Conservation (phyloP, 2,888 invertebrate species). For the Hydroisotoma schaefferi region DNA sequence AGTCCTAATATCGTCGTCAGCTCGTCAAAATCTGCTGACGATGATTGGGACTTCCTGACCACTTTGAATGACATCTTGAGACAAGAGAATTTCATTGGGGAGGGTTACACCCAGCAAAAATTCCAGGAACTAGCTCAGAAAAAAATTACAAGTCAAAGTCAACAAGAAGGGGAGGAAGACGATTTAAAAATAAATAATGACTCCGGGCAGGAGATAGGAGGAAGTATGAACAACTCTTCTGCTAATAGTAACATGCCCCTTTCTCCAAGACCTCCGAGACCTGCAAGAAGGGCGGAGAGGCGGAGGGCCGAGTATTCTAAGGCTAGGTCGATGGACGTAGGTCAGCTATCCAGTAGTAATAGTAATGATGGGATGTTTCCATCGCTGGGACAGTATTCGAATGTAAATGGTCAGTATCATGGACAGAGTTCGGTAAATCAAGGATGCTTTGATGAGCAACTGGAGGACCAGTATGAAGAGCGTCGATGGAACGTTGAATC, state of each 20-base stretch:
- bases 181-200: too few relatives aligned
- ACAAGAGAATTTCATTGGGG: conserved; percentile 44
- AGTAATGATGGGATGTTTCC: too few relatives aligned
- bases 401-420: too few relatives aligned
- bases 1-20: conserved; percentile 17
- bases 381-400: too few relatives aligned
- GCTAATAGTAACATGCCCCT: conserved; percentile 17
- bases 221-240: not conserved
- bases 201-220: not conserved
- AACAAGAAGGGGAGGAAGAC: not conserved
- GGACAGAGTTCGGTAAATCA: too few relatives aligned
- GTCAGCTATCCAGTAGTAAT: conserved; percentile 11
- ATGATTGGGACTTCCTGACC: conserved; percentile 47
- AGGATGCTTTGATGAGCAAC: too few relatives aligned
- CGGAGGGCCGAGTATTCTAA: conserved; percentile 41
- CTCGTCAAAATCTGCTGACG: not conserved
- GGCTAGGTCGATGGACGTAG: conserved; percentile 42
- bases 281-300: conserved; percentile 29
- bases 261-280: conserved; percentile 44
- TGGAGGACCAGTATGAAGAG: too few relatives aligned
- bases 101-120: conserved; percentile 16
- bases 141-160: not conserved
- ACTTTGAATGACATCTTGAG: conserved; percentile 45
- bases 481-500: too few relatives aligned
- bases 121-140: too few relatives aligned